Evolutionary conservation across 2,113 vertebrate genomes (phyloP).

Genomic region (Fregata magnificens): DNA sequence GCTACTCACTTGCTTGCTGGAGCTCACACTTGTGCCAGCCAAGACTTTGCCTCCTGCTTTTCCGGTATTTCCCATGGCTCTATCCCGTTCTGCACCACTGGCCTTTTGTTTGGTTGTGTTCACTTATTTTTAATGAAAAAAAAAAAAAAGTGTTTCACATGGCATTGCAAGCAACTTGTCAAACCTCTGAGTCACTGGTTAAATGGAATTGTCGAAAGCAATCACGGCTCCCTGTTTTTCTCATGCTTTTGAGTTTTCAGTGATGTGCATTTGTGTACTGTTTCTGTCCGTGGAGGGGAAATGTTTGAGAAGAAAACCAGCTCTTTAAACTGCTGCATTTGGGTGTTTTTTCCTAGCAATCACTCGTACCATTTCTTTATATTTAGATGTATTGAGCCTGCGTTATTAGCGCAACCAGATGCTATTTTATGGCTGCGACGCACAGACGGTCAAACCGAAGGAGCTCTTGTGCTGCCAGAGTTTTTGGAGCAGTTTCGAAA

Average conservation of each 20-base stretch:
- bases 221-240: neutral
- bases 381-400: too few relatives aligned
- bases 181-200: neutral
- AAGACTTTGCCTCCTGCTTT: neutral
- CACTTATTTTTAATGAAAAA: neutral
- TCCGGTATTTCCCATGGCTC: neutral
- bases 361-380: neutral
- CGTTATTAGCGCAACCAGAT: neutral
- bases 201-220: neutral
- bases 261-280: neutral
- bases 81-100: neutral
- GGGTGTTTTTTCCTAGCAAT: neutral
- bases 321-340: neutral
- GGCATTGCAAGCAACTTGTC: neutral
- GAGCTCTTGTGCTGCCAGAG: neutral
- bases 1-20: neutral
- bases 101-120: neutral
- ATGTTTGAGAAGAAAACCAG: neutral
- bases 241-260: neutral
- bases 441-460: rapidly evolving
- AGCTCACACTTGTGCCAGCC: neutral
- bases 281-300: neutral
- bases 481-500: neutral
- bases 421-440: rapidly evolving
- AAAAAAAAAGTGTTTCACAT: neutral